Base-by-base conservation (phyloP, 2,888 invertebrate species). In the Acleris laterana region DNA sequence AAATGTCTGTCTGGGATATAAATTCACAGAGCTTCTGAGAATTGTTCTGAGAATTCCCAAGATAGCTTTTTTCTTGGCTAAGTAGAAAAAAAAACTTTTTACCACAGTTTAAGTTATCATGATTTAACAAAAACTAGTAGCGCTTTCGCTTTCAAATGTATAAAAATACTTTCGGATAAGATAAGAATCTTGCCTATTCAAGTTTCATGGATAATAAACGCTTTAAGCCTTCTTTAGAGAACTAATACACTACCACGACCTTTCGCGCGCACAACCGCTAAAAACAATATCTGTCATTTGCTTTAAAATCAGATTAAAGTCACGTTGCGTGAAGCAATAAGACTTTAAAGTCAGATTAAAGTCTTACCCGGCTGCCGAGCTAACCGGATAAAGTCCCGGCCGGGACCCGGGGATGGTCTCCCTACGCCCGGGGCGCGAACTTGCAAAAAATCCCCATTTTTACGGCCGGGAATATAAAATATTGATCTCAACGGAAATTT, bases 401-500 rank as follows among this genome's bases (percentile, higher is more conserved):
- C 17, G 9, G 19, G n/a, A 25, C 57, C 3, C 7, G 44, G 42
- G 55, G 61, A 17, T 68, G 64, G 63, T 51, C 55, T 44, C 69
- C 65, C 68, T 59, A 63, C 63, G 69, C 63, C 61, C 63, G 67
- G 52, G 70, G 68, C 69, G 72, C 69, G 71, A 73, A 77, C 72
- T 75, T 72, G 74, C 75, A 72, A 76, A 73, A 75, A 88, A 78
- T 76, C 80, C 80, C 84, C 82, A 80, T 84, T 82, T 77, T 66
- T 80, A 81, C 79, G 79, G 80, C 80, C 78, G 85, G 82, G 86
- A 85, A 88, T 88, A 89, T 90, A 88, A 89, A 90, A 90, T 89
- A 91, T 91, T 89, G 92, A 92, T 91, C 89, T 83, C 82, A 73
- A 80, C 79, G 85, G 81, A 85, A 89, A 90, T 90, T 89, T 91